Evolutionary conservation across 2,888 invertebrate genomes (phyloP), one percentile per base, ranked within the genome.

Genomic region (Pogonocherus hispidulus): DNA sequence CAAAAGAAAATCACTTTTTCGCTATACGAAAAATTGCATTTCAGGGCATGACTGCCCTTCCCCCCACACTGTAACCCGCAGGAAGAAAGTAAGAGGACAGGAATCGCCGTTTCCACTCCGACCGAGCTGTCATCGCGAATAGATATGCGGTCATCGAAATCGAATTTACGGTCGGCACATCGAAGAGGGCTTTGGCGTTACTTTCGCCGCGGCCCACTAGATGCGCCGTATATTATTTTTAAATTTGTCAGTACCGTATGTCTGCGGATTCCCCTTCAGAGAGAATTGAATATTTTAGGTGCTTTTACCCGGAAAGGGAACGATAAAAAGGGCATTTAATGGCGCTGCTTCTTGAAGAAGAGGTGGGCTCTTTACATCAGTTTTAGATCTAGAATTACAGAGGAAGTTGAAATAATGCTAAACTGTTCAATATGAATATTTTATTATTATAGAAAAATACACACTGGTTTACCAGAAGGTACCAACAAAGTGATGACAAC

Each of bases 201-300:
- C 65, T 63, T 66, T 66, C 72, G 66, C 52, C 65, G 67, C 60
- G 66, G 64, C 70, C 71, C 63, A 71, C 73, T 57, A 79, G 78
- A 81, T 81, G 80, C 78, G 82, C 80, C 80, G 78, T 81, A 82
- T 81, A 83, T 84, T 84, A 84, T 83, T 83, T 83, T 80, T 78
- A 79, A 83, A 83, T 83, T 83, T 83, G 82, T 83, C 82, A 79
- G 80, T 77, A 80, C 81, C 81, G 80, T 82, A 82, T 83, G 83
- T 76, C 77, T 74, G 67, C 47, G 69, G 71, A 71, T 74, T 70
- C 72, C 70, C 70, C 69, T 59, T 66, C 4, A 3, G 41, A 2
- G n/a, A 14, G 14, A 41, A 41, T 16, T 41, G 41, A 41, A 41
- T 41, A 41, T 41, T 41, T 41, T 41, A 41, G 8, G 11, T 32